Conservation (phyloP, 2,797 vertebrate species). For the Champsocephalus gunnari region DNA sequence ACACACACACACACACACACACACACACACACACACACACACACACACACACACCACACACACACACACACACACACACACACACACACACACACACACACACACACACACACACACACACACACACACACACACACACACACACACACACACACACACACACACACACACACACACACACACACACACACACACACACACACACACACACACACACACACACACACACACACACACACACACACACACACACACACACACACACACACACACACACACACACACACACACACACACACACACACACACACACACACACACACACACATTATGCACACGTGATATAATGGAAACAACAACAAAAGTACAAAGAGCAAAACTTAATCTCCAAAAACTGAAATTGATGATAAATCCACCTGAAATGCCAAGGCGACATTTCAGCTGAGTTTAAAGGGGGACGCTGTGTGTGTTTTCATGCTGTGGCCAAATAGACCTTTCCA, state of each 20-base stretch:
- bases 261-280: not conserved
- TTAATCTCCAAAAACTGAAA: constrained; percentile 30
- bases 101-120: not conserved
- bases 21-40: not conserved
- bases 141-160: not conserved
- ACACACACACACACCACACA: not conserved
- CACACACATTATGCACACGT: not conserved
- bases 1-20: not conserved
- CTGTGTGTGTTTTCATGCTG: constrained; percentile 5
- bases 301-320: not conserved
- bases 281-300: no score
- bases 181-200: not conserved
- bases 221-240: not conserved
- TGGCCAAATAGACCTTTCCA: constrained; percentile 12
- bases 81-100: not conserved
- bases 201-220: not conserved
- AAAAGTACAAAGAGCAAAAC: not conserved
- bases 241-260: not conserved
- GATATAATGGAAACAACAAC: not conserved
- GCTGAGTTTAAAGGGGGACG: constrained; percentile 29
- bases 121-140: not conserved
- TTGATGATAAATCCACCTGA: constrained; percentile 41
- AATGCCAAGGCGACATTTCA: constrained; percentile 67
- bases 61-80: not conserved
- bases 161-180: not conserved